phyloP scores from a whole-genome alignment of 1,140 invertebrate species.

The Ceratina australensis region DNA sequence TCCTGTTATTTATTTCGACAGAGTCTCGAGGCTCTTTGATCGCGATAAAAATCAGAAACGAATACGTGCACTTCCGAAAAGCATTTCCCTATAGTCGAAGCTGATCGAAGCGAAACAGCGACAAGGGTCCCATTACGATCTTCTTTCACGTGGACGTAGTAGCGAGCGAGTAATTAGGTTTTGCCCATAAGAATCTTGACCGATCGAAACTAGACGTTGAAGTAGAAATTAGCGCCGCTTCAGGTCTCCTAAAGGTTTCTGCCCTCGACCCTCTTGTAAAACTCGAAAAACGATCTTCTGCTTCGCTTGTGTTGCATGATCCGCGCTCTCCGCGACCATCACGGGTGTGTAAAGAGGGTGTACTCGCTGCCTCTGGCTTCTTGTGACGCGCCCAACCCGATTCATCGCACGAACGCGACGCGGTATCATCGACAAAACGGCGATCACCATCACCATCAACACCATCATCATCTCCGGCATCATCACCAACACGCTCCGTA shows the following conservation, averaged over 20 bases:
- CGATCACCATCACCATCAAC: constrained; percentile 74
- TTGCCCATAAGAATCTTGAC: background rate
- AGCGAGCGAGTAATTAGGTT: constrained; percentile 20
- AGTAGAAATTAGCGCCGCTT: background rate
- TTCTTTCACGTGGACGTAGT: background rate
- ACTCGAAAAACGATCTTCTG: constrained; percentile 65
- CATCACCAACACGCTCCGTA: constrained; percentile 74
- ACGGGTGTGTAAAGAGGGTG: constrained; percentile 75
- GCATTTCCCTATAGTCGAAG: background rate
- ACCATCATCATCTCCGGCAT: constrained; percentile 64
- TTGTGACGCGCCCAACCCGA: constrained; percentile 75
- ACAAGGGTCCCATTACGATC: background rate
- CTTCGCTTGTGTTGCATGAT: constrained; percentile 80
- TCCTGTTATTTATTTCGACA: no score
- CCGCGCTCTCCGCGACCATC: constrained; percentile 67
- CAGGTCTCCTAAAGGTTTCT: constrained; percentile 28
- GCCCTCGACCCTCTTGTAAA: constrained; percentile 38
- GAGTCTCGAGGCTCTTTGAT: no score
- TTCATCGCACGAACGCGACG: constrained; percentile 76
- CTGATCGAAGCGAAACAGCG: background rate
- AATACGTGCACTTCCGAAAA: background rate
- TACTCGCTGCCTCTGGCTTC: constrained; percentile 80
- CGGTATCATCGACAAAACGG: constrained; percentile 75
- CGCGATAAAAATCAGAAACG: background rate
- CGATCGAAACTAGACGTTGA: background rate